These are phyloP conservation scores for Lasioglossum calceatum DNA, from an alignment of 2,888 invertebrate genomes.

Conservation along the genomic window DNA sequence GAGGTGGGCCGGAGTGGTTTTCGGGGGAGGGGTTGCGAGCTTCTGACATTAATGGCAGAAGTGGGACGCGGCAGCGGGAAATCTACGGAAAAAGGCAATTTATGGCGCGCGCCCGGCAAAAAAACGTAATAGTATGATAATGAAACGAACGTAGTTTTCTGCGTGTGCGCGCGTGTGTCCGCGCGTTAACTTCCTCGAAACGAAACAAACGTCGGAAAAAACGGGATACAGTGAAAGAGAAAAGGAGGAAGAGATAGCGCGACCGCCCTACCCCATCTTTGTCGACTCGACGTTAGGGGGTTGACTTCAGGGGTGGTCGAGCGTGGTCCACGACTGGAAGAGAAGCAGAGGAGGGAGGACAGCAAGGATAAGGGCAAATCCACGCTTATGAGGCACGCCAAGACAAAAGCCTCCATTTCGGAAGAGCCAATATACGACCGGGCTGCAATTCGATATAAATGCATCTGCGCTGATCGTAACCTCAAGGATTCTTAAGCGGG, in stretches of 20 bases:
- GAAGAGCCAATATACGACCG: slow-evolving; percentile 77
- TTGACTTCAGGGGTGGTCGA: slow-evolving; percentile 81
- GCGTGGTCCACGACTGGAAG: slow-evolving; percentile 73
- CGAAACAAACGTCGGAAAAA: slow-evolving; percentile 73
- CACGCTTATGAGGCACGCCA: slow-evolving; percentile 82
- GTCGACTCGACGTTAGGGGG: slow-evolving; percentile 73
- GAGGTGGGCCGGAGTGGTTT: slow-evolving; percentile 35
- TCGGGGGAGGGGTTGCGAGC: slow-evolving; percentile 50
- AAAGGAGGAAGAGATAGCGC: slow-evolving; percentile 56
- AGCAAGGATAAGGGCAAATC: slow-evolving; percentile 80
- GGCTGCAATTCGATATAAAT: slow-evolving; percentile 81
- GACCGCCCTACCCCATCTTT: slow-evolving; percentile 56
- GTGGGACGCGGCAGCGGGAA: slow-evolving; percentile 81
- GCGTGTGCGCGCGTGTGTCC: slow-evolving; percentile 45
- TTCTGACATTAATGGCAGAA: slow-evolving; percentile 82
- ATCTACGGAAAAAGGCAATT: slow-evolving; percentile 80
- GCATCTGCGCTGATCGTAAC: slow-evolving; percentile 78
- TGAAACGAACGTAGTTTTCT: slow-evolving; percentile 76
- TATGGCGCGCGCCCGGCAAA: slow-evolving; percentile 71
- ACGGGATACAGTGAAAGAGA: slow-evolving; percentile 22
- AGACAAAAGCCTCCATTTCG: slow-evolving; percentile 83
- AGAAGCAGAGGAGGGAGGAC: slow-evolving; percentile 45
- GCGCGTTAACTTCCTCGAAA: slow-evolving; percentile 75
- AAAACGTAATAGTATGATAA: slow-evolving; percentile 82
- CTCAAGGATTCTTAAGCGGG: slow-evolving; percentile 57